Evolutionary conservation across 2,797 vertebrate species (phyloP).

Genomic region (Acridotheres tristis): DNA sequence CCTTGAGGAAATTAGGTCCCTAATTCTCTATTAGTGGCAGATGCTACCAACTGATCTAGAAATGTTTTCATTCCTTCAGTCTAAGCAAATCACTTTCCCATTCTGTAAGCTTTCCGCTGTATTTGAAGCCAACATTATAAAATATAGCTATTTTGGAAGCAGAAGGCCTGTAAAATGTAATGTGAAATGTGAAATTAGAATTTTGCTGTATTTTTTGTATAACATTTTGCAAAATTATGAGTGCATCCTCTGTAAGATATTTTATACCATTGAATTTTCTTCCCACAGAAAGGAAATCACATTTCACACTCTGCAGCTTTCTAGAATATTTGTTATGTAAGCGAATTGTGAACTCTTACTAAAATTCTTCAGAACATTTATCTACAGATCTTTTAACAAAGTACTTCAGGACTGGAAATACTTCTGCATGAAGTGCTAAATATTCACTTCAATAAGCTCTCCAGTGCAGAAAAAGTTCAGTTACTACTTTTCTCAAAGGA

Average conservation of each 20-base stretch:
- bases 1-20: constrained; percentile 39
- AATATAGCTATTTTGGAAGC: neutral
- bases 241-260: neutral
- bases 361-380: constrained; percentile 12
- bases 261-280: neutral
- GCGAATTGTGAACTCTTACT: neutral
- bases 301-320: constrained; percentile 9
- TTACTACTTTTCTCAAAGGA: neutral
- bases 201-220: neutral
- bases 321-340: neutral
- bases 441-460: neutral
- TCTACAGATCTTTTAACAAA: neutral
- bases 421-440: neutral
- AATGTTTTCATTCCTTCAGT: constrained; percentile 8
- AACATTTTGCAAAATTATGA: neutral
- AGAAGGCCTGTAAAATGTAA: neutral
- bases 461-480: neutral
- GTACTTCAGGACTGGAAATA: neutral
- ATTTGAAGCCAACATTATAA: neutral
- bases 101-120: neutral
- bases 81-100: neutral
- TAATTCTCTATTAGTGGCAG: constrained; percentile 31
- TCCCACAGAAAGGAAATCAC: neutral
- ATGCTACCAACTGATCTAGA: constrained; percentile 19
- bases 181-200: neutral